phyloP scores from a whole-genome alignment of 2,888 invertebrate genomes.

The Agrotis clavis region DNA sequence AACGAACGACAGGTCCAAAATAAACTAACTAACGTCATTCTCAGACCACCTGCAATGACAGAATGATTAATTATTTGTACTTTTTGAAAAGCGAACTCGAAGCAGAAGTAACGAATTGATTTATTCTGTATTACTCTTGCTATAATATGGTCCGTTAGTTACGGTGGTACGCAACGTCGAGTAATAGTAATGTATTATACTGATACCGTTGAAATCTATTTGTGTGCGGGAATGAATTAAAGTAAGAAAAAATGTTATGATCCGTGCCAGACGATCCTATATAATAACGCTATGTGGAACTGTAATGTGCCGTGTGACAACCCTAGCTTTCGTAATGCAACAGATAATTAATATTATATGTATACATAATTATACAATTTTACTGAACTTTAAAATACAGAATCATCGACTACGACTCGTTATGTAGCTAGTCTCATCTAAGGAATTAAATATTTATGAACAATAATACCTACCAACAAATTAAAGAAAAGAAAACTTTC shows the following conservation, averaged over 20 bases:
- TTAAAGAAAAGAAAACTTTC: background rate
- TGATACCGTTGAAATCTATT: conserved; percentile 48
- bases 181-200: conserved; percentile 40
- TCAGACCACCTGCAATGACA: conserved; percentile 52
- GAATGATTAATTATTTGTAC: conserved; percentile 43
- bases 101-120: conserved; percentile 29
- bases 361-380: too few relatives aligned
- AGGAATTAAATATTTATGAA: background rate
- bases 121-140: conserved; percentile 29
- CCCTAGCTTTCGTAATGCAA: background rate
- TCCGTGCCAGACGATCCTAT: background rate
- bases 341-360: too few relatives aligned
- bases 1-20: conserved; percentile 61
- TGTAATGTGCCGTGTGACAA: conserved; percentile 19
- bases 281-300: background rate
- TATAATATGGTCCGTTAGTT: conserved; percentile 44
- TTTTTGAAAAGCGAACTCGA: conserved; percentile 29
- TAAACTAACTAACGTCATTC: conserved; percentile 51
- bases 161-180: conserved; percentile 41
- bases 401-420: background rate
- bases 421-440: background rate
- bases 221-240: conserved; percentile 30
- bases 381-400: too few relatives aligned
- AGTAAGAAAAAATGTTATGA: conserved; percentile 16
- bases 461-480: background rate